A percentile compares a stretch with the other conserved stretches of the same genome.
Conservation (phyloP, 2,797 vertebrate genomes). For the Enteromius argenteus region DNA sequence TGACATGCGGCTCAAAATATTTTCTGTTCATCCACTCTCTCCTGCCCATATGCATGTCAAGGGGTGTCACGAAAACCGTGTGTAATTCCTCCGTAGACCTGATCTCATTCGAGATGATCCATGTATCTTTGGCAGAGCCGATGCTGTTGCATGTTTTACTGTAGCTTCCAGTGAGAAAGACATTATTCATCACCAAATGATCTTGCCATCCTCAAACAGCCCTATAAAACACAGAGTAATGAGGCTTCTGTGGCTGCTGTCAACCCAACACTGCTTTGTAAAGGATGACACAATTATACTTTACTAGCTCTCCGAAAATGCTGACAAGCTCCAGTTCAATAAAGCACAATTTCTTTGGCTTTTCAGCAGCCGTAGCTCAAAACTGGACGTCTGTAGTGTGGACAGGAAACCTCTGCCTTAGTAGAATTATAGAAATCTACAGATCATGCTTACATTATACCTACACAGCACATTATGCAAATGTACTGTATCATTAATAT, state of each 20-base stretch:
- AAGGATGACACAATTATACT: slow-evolving; percentile 87
- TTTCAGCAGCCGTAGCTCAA: slow-evolving; percentile 73
- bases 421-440: background rate
- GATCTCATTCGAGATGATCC: slow-evolving; percentile 81
- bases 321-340: slow-evolving; percentile 82
- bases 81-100: slow-evolving; percentile 78
- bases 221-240: slow-evolving; percentile 81
- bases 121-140: slow-evolving; percentile 69
- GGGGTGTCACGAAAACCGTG: slow-evolving; percentile 75
- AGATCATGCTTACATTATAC: slow-evolving; percentile 4
- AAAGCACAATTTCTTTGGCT: slow-evolving; percentile 76
- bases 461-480: background rate
- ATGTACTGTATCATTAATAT: slow-evolving; percentile 1
- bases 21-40: slow-evolving; percentile 62
- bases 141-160: slow-evolving; percentile 74
- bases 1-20: slow-evolving; percentile 11
- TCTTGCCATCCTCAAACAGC: slow-evolving; percentile 68
- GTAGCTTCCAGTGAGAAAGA: slow-evolving; percentile 77
- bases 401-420: background rate
- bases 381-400: slow-evolving; percentile 58
- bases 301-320: slow-evolving; percentile 82
- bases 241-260: slow-evolving; percentile 79
- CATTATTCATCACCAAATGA: slow-evolving; percentile 79
- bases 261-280: slow-evolving; percentile 81
- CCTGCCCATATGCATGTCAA: slow-evolving; percentile 68